A percentile compares a stretch with the other conserved stretches of the same genome.
Conservation (phyloP, 1,140 invertebrate species). For the Leptonema lineaticorne region DNA sequence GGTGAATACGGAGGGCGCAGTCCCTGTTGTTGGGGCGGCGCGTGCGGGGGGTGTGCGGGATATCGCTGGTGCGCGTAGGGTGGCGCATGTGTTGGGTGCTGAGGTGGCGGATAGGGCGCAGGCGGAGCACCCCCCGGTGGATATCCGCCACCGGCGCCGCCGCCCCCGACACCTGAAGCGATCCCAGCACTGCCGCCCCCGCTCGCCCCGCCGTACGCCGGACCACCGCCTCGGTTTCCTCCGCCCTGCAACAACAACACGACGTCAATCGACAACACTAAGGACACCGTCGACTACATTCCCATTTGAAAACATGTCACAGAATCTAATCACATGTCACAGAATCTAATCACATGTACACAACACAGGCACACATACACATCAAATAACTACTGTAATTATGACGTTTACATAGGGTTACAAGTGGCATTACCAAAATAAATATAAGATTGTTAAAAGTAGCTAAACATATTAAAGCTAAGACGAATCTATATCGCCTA, state of each 20-base stretch:
- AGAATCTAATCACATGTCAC: not conserved
- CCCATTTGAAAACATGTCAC: not conserved
- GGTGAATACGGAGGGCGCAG: conserved; percentile 52
- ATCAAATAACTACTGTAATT: too few species aligned
- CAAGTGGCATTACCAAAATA: too few species aligned
- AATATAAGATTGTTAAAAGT: too few species aligned
- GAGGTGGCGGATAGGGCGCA: conserved; percentile 26
- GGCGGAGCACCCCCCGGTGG: conserved; percentile 44
- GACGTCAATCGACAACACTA: not conserved
- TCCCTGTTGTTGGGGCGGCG: conserved; percentile 50
- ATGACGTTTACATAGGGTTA: too few species aligned
- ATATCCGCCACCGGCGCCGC: conserved; percentile 38
- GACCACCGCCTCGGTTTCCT: not conserved
- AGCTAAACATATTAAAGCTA: too few species aligned
- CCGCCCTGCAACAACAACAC: conserved; percentile 15
- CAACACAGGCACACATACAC: too few species aligned
- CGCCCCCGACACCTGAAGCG: not conserved
- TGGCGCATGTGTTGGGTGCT: conserved; percentile 45
- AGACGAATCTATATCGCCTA: too few species aligned
- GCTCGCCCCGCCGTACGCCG: not conserved
- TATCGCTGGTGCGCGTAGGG: conserved; percentile 48
- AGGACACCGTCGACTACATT: not conserved
- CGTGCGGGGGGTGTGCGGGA: conserved; percentile 49
- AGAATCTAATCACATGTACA: too few species aligned
- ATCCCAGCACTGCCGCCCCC: not conserved